A percentile compares a stretch with the other conserved stretches of the same genome.
Conservation (phyloP, 2,113 vertebrate genomes). For the Pogona vitticeps region DNA sequence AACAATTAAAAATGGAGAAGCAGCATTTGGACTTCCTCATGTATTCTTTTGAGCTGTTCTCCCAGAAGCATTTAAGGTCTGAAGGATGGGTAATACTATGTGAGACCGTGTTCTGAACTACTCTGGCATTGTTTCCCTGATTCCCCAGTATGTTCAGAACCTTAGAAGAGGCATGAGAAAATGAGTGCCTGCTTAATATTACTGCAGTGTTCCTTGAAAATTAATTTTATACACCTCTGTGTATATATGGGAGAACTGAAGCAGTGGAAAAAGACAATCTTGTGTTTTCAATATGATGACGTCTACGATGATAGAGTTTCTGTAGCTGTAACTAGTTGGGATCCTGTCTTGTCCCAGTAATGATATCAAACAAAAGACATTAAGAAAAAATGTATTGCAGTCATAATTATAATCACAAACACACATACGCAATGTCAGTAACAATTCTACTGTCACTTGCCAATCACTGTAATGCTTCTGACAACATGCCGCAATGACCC, state of each 20-base stretch:
- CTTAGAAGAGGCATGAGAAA: neutral
- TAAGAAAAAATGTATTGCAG: no score
- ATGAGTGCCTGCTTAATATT: neutral
- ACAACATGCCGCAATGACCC: no score
- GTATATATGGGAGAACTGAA: neutral
- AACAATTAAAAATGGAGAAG: no score
- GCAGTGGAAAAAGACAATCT: neutral
- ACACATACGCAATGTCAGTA: no score
- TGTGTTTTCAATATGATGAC: neutral
- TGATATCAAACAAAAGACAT: neutral
- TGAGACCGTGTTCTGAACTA: no score
- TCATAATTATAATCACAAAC: no score
- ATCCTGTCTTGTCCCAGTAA: neutral
- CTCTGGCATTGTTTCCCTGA: neutral
- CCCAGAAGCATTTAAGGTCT: no score
- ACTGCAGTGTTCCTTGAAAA: neutral
- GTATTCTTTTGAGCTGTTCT: no score
- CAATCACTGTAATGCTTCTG: no score
- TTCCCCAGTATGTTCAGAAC: neutral
- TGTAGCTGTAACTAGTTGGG: neutral
- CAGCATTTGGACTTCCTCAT: no score
- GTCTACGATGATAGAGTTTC: neutral
- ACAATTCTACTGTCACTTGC: no score
- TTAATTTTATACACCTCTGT: neutral
- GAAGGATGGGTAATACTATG: no score